Base-by-base conservation (phyloP, 2,888 invertebrate genomes). In the Cheilosia variabilis region DNA sequence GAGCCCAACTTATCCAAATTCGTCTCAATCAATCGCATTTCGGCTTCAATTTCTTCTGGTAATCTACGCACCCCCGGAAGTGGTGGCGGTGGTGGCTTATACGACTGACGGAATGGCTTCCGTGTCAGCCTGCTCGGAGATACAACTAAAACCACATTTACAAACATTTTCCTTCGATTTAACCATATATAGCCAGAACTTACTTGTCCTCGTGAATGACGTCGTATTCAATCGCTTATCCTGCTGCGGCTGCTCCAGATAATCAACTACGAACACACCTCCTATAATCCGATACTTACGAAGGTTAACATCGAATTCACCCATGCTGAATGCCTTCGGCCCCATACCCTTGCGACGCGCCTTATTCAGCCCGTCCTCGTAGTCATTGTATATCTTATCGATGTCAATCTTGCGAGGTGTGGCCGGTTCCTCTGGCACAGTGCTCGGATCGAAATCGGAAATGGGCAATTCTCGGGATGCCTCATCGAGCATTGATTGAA, bases 1-100 rank as follows among this genome's bases (percentile, higher is more conserved):
- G 95, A 91, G 0, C 95, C 95, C 22, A 97, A 93, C 87, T 95
- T 95, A 89, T 96, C 95, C 89, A 97, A 94, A 63, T 95, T 95
- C 2, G 94, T 93, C 88, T 97, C 96, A 27, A 95, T 93, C 88
- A 93, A 94, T 89, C 95, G 95, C 90, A 96, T 94, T 90, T 97
- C 96, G 0, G 95, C 95, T 89, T 97, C 97, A 27, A 97, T 95
- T 89, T 96, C 96, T 92, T 97, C 96, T 0, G 97, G 96, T 24
- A 95, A 93, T 57, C 96, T 93, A 5, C 95, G 94, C 4, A 95
- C 94, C 0, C 95, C 95, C 0, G 95, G 93, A 2, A 95, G 93
- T 0, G 94, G 94, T 0, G 95, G 94, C 0, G 94, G 94, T 0
- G 96, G 96, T 0, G 96, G 95, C 2, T 94, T 93, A 90, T 96